These are phyloP conservation scores for Cydia splendana DNA, from an alignment of 1,140 invertebrate species.

Conservation along the genomic window DNA sequence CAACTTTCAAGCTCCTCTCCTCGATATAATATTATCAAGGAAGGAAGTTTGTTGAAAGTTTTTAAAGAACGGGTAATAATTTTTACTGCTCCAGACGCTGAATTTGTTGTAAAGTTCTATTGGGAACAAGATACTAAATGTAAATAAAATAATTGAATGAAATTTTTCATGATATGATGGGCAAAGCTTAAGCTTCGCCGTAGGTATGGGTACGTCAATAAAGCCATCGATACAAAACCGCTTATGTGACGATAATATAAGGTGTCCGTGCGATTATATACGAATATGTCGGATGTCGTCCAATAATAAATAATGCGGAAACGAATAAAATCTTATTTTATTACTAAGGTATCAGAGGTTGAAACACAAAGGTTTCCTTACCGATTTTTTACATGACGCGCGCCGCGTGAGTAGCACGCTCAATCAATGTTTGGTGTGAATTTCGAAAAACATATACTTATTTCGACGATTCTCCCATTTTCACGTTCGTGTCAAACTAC, in stretches of 20 bases:
- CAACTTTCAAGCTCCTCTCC: conserved; percentile 3
- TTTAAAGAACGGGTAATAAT: not conserved
- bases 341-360: conserved; percentile 53
- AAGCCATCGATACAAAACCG: too few species aligned
- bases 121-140: too few species aligned
- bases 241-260: not conserved
- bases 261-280: conserved; percentile 45
- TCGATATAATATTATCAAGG: conserved; percentile 9
- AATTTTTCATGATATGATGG: too few species aligned
- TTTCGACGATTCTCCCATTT: conserved; percentile 43
- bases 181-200: too few species aligned
- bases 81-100: not conserved
- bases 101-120: too few species aligned
- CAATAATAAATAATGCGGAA: conserved; percentile 70
- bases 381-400: conserved; percentile 50
- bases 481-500: conserved; percentile 41
- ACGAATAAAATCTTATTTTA: conserved; percentile 41
- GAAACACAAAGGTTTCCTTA: conserved; percentile 52
- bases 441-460: not conserved
- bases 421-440: conserved; percentile 38
- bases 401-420: conserved; percentile 42
- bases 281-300: conserved; percentile 34
- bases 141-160: too few species aligned
- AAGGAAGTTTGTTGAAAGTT: conserved; percentile 1
- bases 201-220: too few species aligned